These are phyloP conservation scores for Drosophila takahashii DNA, from an alignment of 1,140 invertebrate genomes.

Conservation along the genomic window DNA sequence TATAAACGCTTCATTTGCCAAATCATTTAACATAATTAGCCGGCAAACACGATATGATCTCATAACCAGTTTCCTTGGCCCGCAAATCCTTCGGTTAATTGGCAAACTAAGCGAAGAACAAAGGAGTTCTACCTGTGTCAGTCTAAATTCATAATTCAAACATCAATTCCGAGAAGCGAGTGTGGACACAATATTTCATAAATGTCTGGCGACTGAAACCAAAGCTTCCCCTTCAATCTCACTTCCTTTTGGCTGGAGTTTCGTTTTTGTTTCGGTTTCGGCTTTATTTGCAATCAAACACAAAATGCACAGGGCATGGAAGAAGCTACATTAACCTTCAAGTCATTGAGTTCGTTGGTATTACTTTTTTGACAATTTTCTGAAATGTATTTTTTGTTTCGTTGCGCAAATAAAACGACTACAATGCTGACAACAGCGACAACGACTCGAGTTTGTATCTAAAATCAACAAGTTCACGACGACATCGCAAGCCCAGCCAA, in stretches of 20 bases:
- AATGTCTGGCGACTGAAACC: constrained; percentile 35
- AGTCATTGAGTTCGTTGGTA: constrained; percentile 39
- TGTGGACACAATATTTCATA: constrained; percentile 64
- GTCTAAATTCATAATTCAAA: constrained; percentile 64
- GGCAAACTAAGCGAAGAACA: constrained; percentile 33
- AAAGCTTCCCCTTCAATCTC: neutral
- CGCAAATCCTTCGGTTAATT: constrained; percentile 59
- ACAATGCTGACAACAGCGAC: constrained; percentile 44
- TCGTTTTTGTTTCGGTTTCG: constrained; percentile 33
- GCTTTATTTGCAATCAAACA: constrained; percentile 74
- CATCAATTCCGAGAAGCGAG: constrained; percentile 43
- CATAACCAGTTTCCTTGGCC: constrained; percentile 43
- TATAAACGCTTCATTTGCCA: constrained; percentile 37
- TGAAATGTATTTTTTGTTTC: constrained; percentile 50
- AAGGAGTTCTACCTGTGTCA: constrained; percentile 37
- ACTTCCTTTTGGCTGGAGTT: constrained; percentile 40
- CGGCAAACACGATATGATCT: constrained; percentile 19
- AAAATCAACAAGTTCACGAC: constrained; percentile 81
- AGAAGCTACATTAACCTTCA: constrained; percentile 80
- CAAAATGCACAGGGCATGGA: constrained; percentile 52
- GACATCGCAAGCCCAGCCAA: constrained; percentile 53
- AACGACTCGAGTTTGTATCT: constrained; percentile 67
- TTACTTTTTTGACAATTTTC: constrained; percentile 71
- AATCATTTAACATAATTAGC: constrained; percentile 65
- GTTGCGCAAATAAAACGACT: constrained; percentile 73